Percentiles rank a stretch among this genome's conserved stretches.
phyloP scores from a whole-genome alignment of 2,113 vertebrate species.

The Gracilinanus agilis region DNA sequence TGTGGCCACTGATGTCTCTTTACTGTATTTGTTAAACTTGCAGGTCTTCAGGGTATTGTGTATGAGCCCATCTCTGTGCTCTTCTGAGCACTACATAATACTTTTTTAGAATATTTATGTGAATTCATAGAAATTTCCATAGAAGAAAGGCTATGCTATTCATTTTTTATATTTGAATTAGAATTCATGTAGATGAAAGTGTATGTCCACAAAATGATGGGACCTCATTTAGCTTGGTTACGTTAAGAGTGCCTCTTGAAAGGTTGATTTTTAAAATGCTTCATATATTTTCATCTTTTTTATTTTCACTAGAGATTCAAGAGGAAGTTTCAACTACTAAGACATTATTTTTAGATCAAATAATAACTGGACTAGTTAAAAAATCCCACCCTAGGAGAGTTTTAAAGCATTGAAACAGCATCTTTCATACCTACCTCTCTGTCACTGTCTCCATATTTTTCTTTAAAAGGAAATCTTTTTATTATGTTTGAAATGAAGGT shows the following conservation, averaged over 20 bases:
- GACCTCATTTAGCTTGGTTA: constrained; percentile 39
- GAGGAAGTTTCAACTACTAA: constrained; percentile 70
- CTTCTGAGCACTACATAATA: constrained; percentile 71
- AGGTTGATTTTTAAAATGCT: constrained; percentile 53
- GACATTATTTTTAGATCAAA: constrained; percentile 50
- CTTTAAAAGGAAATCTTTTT: constrained; percentile 58
- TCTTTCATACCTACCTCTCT: constrained; percentile 79
- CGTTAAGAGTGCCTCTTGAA: constrained; percentile 61
- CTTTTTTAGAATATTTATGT: constrained; percentile 68
- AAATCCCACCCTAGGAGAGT: constrained; percentile 58
- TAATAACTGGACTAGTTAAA: constrained; percentile 64
- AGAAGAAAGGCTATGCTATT: constrained; percentile 59
- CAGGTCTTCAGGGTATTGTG: constrained; percentile 84
- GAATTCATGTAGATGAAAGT: constrained; percentile 69
- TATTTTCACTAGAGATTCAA: constrained; percentile 62
- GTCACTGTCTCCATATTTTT: constrained; percentile 70
- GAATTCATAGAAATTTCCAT: constrained; percentile 73
- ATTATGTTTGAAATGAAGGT: constrained; percentile 56
- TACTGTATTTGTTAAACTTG: constrained; percentile 82
- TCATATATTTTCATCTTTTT: constrained; percentile 52
- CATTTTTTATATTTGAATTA: constrained; percentile 66
- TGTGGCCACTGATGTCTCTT: constrained; percentile 83
- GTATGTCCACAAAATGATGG: constrained; percentile 57
- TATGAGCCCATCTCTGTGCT: constrained; percentile 81
- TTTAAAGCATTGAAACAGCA: constrained; percentile 61